Conservation (phyloP, 2,113 vertebrate genomes). For the Pelvicachromis taeniatus region DNA sequence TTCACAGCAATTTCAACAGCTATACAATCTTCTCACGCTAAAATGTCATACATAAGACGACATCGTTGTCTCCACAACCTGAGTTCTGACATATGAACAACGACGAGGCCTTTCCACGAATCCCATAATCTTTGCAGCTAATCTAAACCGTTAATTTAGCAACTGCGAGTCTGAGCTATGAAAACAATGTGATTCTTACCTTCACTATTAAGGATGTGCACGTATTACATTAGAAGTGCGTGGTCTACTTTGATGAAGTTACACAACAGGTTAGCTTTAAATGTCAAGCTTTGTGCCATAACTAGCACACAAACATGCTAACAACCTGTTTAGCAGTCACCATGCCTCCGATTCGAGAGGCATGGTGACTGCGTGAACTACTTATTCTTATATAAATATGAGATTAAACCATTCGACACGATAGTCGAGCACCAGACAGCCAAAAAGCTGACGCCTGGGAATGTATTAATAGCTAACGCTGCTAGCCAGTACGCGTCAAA, state of each 20-base stretch:
- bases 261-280: constrained; percentile 3
- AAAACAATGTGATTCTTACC: not conserved
- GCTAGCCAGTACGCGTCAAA: not conserved
- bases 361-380: not conserved
- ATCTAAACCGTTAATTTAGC: not conserved
- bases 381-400: not conserved
- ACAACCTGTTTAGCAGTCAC: not conserved
- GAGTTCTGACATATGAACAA: not conserved
- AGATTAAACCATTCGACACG: not conserved
- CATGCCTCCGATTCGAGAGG: not conserved
- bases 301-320: not conserved
- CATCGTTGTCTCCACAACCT: not conserved
- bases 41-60: not conserved
- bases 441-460: not conserved
- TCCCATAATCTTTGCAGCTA: not conserved
- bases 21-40: not conserved
- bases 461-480: not conserved
- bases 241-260: not conserved
- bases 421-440: not conserved
- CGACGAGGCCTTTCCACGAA: not conserved
- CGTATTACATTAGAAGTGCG: not conserved
- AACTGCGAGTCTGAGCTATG: not conserved
- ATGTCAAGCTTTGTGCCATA: not conserved
- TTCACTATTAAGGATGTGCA: not conserved
- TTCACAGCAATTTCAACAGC: not conserved